Percentiles rank a stretch among this genome's conserved stretches.
Evolutionary conservation across 2,797 vertebrate genomes (phyloP).

Genomic region (Pelochelys cantorii): DNA sequence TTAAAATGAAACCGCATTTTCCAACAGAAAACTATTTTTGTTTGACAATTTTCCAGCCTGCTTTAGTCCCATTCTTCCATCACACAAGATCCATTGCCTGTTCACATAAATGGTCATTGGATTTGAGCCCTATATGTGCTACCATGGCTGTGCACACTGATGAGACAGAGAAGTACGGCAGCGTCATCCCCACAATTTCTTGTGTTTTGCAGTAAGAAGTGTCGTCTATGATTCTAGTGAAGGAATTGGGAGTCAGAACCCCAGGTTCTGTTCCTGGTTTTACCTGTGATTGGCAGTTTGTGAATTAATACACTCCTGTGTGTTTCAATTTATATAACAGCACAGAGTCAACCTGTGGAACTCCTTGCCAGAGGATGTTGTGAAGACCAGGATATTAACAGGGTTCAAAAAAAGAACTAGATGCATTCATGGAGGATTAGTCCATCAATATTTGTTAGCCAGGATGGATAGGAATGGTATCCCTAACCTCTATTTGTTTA

Average conservation of each 20-base stretch:
- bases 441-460: no score
- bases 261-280: not conserved
- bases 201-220: not conserved
- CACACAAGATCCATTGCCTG: not conserved
- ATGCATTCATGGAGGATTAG: no score
- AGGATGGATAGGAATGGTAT: no score
- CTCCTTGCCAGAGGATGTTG: no score
- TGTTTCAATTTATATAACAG: not conserved
- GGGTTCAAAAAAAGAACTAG: no score
- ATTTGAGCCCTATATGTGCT: not conserved
- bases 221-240: not conserved
- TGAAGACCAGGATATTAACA: no score
- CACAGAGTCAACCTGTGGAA: no score
- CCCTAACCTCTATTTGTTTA: no score
- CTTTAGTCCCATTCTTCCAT: not conserved
- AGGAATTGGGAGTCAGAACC: not conserved
- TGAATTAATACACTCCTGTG: not conserved
- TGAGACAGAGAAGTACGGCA: not conserved
- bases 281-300: not conserved
- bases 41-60: not conserved
- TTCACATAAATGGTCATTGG: not conserved
- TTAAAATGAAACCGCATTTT: not conserved
- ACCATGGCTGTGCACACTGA: not conserved
- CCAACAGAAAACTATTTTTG: not conserved
- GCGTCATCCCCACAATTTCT: not conserved